A percentile compares a stretch with the other conserved stretches of the same genome.
Conservation (phyloP, 2,888 invertebrate genomes). For the Palloptera scutellata region DNA sequence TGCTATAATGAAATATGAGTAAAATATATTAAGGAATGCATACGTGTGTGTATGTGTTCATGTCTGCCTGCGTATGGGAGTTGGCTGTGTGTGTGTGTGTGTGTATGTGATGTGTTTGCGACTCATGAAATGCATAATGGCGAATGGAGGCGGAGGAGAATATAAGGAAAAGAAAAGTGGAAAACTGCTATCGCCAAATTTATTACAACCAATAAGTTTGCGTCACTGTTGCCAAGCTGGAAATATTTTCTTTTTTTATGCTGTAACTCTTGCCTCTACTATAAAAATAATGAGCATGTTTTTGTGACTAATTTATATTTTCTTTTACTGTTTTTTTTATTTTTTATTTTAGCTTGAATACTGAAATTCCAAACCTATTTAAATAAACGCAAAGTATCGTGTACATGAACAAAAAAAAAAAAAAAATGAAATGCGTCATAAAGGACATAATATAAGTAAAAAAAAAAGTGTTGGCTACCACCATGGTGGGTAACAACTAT, state of each 20-base stretch:
- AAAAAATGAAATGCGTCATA: no score
- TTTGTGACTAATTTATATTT: neutral
- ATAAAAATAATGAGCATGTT: constrained; percentile 1
- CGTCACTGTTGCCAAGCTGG: constrained; percentile 18
- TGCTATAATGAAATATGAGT: neutral
- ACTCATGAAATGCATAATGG: neutral
- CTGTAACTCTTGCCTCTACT: neutral
- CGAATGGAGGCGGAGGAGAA: neutral
- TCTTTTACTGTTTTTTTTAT: neutral
- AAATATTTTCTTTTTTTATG: neutral
- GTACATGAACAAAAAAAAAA: neutral
- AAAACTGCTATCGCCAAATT: constrained; percentile 4
- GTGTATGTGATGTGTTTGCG: constrained; percentile 1
- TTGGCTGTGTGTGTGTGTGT: neutral
- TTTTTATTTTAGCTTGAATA: neutral
- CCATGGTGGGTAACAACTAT: neutral
- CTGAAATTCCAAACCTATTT: neutral
- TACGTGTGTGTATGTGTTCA: constrained; percentile 1
- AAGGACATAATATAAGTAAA: no score
- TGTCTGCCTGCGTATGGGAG: neutral
- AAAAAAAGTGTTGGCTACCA: no score
- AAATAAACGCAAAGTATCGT: neutral
- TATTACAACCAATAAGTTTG: constrained; percentile 3
- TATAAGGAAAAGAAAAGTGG: neutral
- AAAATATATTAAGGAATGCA: neutral